Percentiles rank a stretch among this genome's conserved stretches.
Conservation (phyloP, 2,113 vertebrate species). For the Corydoras sp. region DNA sequence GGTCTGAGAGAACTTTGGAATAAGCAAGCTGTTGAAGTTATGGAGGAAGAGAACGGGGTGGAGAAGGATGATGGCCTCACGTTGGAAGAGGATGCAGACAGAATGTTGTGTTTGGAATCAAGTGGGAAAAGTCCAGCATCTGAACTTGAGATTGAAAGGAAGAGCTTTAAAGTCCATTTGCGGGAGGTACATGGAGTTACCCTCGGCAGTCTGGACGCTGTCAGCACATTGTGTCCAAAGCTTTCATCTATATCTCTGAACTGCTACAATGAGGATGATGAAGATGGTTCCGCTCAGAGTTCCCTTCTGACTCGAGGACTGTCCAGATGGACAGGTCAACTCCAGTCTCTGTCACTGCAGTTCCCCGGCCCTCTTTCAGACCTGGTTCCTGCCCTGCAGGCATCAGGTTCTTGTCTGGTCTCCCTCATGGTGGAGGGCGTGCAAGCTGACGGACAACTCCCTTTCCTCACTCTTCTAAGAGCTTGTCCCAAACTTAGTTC, state of each 20-base stretch:
- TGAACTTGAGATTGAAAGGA: not conserved
- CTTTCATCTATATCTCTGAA: slow-evolving; percentile 54
- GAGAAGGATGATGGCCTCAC: slow-evolving; percentile 14
- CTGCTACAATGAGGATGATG: slow-evolving; percentile 23
- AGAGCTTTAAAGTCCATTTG: slow-evolving; percentile 45
- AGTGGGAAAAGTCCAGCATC: slow-evolving; percentile 20
- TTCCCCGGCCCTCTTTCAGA: slow-evolving; percentile 48
- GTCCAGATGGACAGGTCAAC: slow-evolving; percentile 50
- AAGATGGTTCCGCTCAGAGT: slow-evolving; percentile 3
- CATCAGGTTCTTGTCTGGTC: slow-evolving; percentile 50
- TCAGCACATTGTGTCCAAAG: slow-evolving; percentile 54
- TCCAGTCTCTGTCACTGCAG: slow-evolving; percentile 53
- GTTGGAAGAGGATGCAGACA: slow-evolving; percentile 21
- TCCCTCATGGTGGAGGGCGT: slow-evolving; percentile 63
- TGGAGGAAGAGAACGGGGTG: not conserved
- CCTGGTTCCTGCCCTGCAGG: slow-evolving; percentile 49
- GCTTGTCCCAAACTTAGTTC: slow-evolving; percentile 58
- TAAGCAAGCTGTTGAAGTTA: slow-evolving; percentile 27
- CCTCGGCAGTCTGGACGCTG: slow-evolving; percentile 46
- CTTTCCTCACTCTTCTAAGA: slow-evolving; percentile 52
- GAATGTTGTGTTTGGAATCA: slow-evolving; percentile 23
- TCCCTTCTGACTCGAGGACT: slow-evolving; percentile 48
- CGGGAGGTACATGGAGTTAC: slow-evolving; percentile 52
- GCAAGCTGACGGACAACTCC: slow-evolving; percentile 45
- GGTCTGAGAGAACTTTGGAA: slow-evolving; percentile 53